Evolutionary conservation across 2,797 vertebrate species (phyloP).

Genomic region (Acanthis flammea): DNA sequence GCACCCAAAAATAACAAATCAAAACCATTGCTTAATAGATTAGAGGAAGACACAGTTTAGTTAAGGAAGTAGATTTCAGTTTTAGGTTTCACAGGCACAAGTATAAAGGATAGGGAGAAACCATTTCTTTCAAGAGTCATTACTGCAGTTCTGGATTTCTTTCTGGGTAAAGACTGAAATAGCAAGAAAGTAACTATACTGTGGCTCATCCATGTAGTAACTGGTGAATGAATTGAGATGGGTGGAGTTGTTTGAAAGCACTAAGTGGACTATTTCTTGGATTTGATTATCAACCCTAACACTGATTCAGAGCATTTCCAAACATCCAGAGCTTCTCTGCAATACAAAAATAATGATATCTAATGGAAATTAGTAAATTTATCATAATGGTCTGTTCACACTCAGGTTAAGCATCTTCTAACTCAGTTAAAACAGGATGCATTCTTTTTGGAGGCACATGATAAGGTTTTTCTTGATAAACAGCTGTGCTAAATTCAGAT

Average conservation of each 20-base stretch:
- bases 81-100: background rate
- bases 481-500: background rate
- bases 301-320: slow-evolving; percentile 8
- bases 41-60: background rate
- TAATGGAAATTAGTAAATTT: background rate
- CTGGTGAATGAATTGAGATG: slow-evolving; percentile 2
- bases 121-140: background rate
- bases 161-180: background rate
- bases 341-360: background rate
- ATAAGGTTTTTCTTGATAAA: background rate
- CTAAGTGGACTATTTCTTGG: background rate
- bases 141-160: background rate
- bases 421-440: background rate
- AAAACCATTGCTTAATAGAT: background rate
- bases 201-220: background rate
- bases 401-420: background rate
- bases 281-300: background rate
- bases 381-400: background rate
- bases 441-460: background rate
- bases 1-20: slow-evolving; percentile 35
- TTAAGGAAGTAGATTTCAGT: background rate
- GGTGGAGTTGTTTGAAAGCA: slow-evolving; percentile 17
- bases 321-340: background rate
- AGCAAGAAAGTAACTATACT: background rate
- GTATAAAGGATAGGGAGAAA: background rate